Evolutionary conservation across 1,140 invertebrate species (phyloP), one percentile per base, ranked within the genome.

Genomic region (Saxidomus purpurata): DNA sequence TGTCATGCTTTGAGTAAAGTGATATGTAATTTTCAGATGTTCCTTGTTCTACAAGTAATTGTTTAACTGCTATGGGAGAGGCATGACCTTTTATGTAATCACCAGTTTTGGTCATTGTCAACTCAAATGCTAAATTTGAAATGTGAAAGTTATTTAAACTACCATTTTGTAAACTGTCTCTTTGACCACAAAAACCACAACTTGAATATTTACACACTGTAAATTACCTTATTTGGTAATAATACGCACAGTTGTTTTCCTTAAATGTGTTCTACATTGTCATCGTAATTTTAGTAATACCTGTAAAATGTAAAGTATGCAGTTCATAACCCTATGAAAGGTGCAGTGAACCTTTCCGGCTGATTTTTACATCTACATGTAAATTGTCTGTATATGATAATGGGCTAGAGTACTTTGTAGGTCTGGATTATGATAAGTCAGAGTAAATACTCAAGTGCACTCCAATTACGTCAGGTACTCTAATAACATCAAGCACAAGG

Each of bases 221-320:
- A 28, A 17, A 71, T 38, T 71, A 71, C 67, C 67, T 31, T 71
- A 71, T 71, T 19, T 19, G 67, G 67, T 15, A 6, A 71, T 6
- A 36, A 38, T 71, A 38, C 67, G 34, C 28, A 3, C 25, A n/a
- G n/a, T 71, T 40, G 11, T 71, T 63, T 63, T 63, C 25, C 6
- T 28, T 63, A 28, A 63, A 71, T 38, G 67, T n/a, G 15, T 38
- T 4, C 25, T 71, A n/a, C 25, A 19, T 71, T 19, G 13, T 9
- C 49, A 52, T 1, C 67, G n/a, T 69, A 15, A 69, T 15, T 69
- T 28, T 36, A 28, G 67, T 69, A 69, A 69, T 13, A 25, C 71
- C 38, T 47, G n/a, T 55, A 52, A 38, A 79, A 79, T 79, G 76
- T 55, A 19, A 52, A 34, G 76, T 79, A 79, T 83, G 49, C 34